Evolutionary conservation across 2,797 vertebrate species (phyloP), one percentile per base, ranked within the genome.

Genomic region (Orestias chungarensis): DNA sequence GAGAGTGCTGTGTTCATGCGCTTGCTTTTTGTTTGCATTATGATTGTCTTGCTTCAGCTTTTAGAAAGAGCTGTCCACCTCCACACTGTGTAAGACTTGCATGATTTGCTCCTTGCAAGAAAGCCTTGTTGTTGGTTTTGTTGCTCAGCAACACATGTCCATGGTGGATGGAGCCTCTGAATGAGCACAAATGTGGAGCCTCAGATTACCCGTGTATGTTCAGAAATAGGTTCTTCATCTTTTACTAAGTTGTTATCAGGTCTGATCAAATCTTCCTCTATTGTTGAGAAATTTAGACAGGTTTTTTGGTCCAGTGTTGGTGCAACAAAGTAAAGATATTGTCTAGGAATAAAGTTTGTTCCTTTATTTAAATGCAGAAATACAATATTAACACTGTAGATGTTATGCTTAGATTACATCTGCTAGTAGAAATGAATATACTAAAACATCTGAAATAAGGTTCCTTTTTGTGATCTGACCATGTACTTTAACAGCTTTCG

Each of bases 41-140:
- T 50, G 20, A 14, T 52, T 67, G 47, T 69, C 40, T 57, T 33
- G 40, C 27, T 44, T 17, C 25, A 44, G 25, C 50, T 54, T 27
- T 68, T 29, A 57, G 52, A 69, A 44, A n/a, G 18, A 69, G 38
- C 43, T 27, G 29, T 69, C 38, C 52, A 55, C 66, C 49, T 54
- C 66, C 66, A 68, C 50, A 55, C 66, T 20, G 50, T 42, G 49
- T 42, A 31, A 23, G 67, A 55, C 27, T 55, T 29, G 23, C 57
- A 57, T 14, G 27, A 29, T 23, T 57, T 54, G 29, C n/a, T 55
- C 57, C 67, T 69, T 29, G 25, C 31, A 54, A 43, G 25, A 69
- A 31, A 55, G 33, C 50, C 52, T 25, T 38, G 52, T 69, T 69
- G 40, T 69, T 69, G 52, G 67, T 69, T 25, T 33, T 69, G 67